Evolutionary conservation across 2,888 invertebrate species (phyloP), one percentile per base, ranked within the genome.

Genomic region (Piscicola geometra): DNA sequence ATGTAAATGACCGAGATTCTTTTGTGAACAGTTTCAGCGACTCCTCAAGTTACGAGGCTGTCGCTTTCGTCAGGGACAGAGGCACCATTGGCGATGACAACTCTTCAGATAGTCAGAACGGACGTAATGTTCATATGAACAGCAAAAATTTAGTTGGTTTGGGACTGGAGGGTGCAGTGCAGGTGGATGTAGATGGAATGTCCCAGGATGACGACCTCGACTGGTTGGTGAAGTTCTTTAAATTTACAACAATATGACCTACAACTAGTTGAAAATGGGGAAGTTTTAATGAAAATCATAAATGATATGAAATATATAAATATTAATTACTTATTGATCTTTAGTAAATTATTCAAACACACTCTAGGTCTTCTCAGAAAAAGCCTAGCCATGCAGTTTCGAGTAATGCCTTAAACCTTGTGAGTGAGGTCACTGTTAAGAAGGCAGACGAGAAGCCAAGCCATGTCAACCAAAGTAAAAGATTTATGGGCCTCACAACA

Each of bases 361-460:
- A n/a, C n/a, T n/a, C n/a, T 25, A 56, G 60, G 60, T n/a, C n/a
- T 15, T 25, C 25, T 56, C n/a, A 3, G 5, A 56, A 56, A 5
- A 56, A 56, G 25, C 60, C 60, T n/a, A 56, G 60, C n/a, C 60
- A 56, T 56, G 60, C 60, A 15, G 21, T 56, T 25, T 56, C 60
- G 3, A 56, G 25, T 21, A 56, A 56, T 56, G 60, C 60, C 5
- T 21, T 56, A n/a, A 56, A 56, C 60, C 5, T 56, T 5, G 15
- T 56, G 25, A 56, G n/a, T 15, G 60, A 56, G 9, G 60, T 18
- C n/a, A 56, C 15, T 25, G n/a, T 15, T 56, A 56, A 56, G n/a
- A 56, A 56, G n/a, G 5, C 41, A 41, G 5, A 5, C 15, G 5
- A 5, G 15, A 41, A 41, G 41, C 15, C 15, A 41, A 41, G 15